A percentile compares a stretch with the other conserved stretches of the same genome.
These are phyloP conservation scores for Lamprotornis superbus DNA, from an alignment of 2,113 vertebrate species.

Conservation along the genomic window DNA sequence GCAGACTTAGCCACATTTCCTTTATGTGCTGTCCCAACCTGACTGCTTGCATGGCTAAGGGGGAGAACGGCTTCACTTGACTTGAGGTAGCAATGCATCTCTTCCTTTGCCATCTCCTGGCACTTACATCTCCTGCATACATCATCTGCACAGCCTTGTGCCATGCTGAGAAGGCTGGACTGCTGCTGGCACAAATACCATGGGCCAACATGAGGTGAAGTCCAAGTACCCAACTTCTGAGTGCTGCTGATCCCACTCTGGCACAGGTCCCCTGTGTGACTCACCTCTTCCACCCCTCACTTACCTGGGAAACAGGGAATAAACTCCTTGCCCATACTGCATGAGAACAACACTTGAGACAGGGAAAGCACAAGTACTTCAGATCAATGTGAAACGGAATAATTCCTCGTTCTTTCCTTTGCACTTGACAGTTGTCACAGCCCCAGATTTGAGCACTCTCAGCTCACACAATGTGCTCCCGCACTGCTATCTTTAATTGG, in stretches of 20 bases:
- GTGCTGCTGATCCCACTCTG: neutral
- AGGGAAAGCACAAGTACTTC: neutral
- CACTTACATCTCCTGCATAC: neutral
- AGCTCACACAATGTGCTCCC: neutral
- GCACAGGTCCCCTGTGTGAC: neutral
- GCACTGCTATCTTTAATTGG: conserved; percentile 37
- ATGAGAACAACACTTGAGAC: neutral
- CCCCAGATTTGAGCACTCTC: neutral
- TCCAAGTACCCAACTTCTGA: neutral
- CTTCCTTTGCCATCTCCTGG: neutral
- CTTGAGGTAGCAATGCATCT: fast-evolving
- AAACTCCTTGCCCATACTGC: neutral
- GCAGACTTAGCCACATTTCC: neutral
- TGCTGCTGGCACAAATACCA: neutral
- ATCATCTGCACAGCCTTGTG: neutral
- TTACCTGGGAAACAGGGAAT: neutral
- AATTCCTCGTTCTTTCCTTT: neutral
- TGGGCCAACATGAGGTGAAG: neutral
- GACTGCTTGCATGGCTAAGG: neutral
- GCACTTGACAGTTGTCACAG: neutral
- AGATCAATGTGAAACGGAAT: neutral
- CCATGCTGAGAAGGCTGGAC: neutral
- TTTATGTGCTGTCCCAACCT: neutral
- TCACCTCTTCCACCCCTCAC: neutral
- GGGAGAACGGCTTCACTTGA: neutral